Evolutionary conservation across 2,888 invertebrate genomes (phyloP), one percentile per base, ranked within the genome.

Genomic region (Hymenopus coronatus): DNA sequence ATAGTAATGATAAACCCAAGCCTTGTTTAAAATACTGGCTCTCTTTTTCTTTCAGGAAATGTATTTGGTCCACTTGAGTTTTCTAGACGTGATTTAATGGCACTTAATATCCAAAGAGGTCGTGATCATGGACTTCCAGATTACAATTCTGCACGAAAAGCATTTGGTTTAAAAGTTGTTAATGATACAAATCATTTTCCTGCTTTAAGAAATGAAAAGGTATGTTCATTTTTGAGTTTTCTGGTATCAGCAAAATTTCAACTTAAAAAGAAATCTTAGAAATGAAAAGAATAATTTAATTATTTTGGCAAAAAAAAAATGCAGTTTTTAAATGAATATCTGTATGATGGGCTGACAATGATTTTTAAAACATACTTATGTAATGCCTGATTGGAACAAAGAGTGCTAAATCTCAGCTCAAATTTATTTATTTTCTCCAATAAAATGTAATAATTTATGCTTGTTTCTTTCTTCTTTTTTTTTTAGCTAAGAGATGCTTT

Each of bases 41-140:
- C 8, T 33, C 4, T 33, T 33, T 33, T 20, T 88, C 82, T 83
- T 28, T 86, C 87, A 91, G 91, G 91, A 6, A 93, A 93, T 90
- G 94, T 95, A 27, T 95, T 95, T 92, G 95, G 95, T 1, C 94
- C 95, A 0, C 91, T 95, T 87, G 95, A 95, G 92, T 95, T 95
- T 91, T 94, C 95, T 3, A 92, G 95, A 88, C 92, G 95, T 84
- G 95, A 95, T 92, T 92, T 95, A 90, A 95, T 95, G 94, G 95
- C 95, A 6, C 90, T 95, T 25, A 95, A 95, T 91, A 94, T 95
- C 88, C 95, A 95, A 92, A 92, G 95, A 89, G 94, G 93, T 0
- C 92, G 95, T 88, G 95, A 95, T 91, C 95, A 95, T 91, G 95
- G 95, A 27, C 92, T 95, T 33, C 95, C 95, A 0, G 95, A 95